Evolutionary conservation across 2,113 vertebrate species (phyloP).

Genomic region (Otis tarda): DNA sequence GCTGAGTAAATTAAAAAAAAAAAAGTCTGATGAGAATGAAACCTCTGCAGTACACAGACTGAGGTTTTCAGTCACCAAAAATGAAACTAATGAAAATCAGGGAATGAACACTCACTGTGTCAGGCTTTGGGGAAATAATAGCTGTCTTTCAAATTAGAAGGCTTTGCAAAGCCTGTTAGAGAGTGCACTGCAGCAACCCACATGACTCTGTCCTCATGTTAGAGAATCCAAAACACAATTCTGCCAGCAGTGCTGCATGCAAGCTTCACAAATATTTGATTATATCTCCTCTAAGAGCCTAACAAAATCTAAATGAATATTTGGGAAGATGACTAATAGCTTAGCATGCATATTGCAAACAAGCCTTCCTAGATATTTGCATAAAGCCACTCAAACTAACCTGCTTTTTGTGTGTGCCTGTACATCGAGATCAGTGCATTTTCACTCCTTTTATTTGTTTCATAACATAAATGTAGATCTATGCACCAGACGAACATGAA

Average conservation of each 20-base stretch:
- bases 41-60: not conserved
- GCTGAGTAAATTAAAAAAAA: not conserved
- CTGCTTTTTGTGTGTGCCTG: not conserved
- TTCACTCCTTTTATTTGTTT: not conserved
- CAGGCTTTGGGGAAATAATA: slow-evolving; percentile 44
- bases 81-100: slow-evolving; percentile 55
- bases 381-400: not conserved
- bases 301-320: slow-evolving; percentile 46
- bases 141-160: slow-evolving; percentile 44
- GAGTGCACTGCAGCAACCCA: not conserved
- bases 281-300: slow-evolving; percentile 18
- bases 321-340: slow-evolving; percentile 30
- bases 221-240: slow-evolving; percentile 1
- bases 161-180: slow-evolving; percentile 19
- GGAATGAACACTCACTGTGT: slow-evolving; percentile 9
- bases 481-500: not conserved
- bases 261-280: slow-evolving; percentile 44
- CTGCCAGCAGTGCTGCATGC: not conserved
- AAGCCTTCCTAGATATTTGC: not conserved
- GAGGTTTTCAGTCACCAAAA: slow-evolving; percentile 45
- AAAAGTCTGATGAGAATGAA: slow-evolving; percentile 15
- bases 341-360: slow-evolving; percentile 29
- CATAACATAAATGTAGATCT: not conserved
- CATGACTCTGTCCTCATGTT: slow-evolving; percentile 13
- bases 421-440: not conserved